Conservation (phyloP, 2,113 vertebrate genomes). For the Paramormyrops kingsleyae region DNA sequence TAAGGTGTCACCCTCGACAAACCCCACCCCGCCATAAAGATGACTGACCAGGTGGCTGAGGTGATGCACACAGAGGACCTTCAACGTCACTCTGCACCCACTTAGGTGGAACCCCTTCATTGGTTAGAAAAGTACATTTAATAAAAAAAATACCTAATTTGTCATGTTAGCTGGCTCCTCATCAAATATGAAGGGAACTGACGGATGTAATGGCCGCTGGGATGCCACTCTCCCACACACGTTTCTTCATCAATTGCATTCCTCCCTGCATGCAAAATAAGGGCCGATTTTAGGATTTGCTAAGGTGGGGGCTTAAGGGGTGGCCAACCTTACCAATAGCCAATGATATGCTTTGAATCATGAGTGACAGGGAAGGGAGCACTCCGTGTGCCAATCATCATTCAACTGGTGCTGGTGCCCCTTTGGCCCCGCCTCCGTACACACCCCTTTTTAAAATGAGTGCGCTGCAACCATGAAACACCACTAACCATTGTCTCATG, state of each 20-base stretch:
- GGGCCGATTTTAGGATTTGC: not conserved
- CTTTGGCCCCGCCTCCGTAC: not conserved
- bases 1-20: conserved; percentile 38
- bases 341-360: not conserved
- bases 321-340: not conserved
- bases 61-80: not conserved
- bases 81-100: not conserved
- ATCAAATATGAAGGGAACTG: not conserved
- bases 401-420: not conserved
- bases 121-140: not conserved
- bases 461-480: not conserved
- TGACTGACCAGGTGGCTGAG: conserved; percentile 27
- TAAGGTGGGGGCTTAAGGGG: not conserved
- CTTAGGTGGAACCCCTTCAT: not conserved
- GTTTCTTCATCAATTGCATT: not conserved
- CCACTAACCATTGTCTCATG: not conserved
- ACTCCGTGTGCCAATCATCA: not conserved
- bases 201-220: not conserved
- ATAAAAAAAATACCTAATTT: not conserved
- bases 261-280: not conserved
- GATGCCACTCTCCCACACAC: not conserved
- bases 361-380: not conserved
- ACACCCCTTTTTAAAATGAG: not conserved
- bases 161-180: not conserved
- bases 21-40: conserved; percentile 17